Evolutionary conservation across 2,113 vertebrate genomes (phyloP).

Genomic region (Cavia porcellus): DNA sequence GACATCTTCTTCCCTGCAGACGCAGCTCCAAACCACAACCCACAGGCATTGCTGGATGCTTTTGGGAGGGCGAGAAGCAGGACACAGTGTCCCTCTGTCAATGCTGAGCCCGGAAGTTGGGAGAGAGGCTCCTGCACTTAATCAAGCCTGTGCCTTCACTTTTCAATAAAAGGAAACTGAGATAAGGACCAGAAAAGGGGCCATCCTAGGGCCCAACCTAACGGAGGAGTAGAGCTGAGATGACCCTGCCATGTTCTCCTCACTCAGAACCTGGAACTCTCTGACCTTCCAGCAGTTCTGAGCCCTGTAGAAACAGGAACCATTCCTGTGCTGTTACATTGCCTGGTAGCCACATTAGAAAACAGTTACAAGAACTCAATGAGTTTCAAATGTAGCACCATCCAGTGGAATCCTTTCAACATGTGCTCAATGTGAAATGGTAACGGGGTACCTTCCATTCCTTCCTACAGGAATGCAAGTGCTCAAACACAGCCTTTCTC

Average conservation of each 20-base stretch:
- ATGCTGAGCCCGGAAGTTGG: not conserved
- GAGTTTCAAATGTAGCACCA: not conserved
- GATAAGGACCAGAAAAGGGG: not conserved
- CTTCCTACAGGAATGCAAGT: not conserved
- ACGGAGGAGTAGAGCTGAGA: not conserved
- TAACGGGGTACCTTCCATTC: not conserved
- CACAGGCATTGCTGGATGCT: not conserved
- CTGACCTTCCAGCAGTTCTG: not conserved
- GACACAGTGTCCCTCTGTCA: not conserved
- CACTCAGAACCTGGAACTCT: not conserved
- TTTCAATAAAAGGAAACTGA: slow-evolving; percentile 8
- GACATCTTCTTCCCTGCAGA: not conserved
- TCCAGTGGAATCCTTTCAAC: not conserved
- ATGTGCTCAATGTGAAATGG: not conserved
- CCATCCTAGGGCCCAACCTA: not conserved
- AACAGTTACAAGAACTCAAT: not conserved
- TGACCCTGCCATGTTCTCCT: not conserved
- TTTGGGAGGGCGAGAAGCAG: not conserved
- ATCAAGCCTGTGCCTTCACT: not conserved
- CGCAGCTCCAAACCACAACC: not conserved
- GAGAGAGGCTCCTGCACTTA: not conserved
- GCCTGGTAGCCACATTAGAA: not conserved
- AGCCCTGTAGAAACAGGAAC: not conserved
- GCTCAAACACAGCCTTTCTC: not conserved
- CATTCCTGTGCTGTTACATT: not conserved